Conservation (phyloP, 2,888 invertebrate species). For the Cynaeus angustus region DNA sequence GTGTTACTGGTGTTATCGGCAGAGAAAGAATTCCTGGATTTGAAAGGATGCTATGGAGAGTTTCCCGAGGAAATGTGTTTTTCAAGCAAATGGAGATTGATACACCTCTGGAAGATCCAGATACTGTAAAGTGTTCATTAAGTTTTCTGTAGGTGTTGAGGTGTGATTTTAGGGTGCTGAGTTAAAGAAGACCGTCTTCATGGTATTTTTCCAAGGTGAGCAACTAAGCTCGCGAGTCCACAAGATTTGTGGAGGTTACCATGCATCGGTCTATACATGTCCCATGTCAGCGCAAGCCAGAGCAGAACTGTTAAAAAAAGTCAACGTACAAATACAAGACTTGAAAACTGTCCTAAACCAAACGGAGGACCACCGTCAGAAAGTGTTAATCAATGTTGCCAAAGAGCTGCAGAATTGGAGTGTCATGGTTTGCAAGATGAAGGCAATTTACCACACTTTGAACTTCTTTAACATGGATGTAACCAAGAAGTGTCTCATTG, state of each 20-base stretch:
- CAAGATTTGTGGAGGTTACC: slow-evolving; percentile 95
- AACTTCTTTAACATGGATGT: slow-evolving; percentile 84
- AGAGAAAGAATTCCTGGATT: slow-evolving; percentile 91
- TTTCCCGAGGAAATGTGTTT: slow-evolving; percentile 94
- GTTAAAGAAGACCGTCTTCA: slow-evolving; percentile 92
- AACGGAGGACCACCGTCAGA: slow-evolving; percentile 90
- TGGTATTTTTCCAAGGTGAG: slow-evolving; percentile 93
- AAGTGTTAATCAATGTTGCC: slow-evolving; percentile 89
- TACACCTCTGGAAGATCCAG: slow-evolving; percentile 87
- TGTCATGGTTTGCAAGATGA: slow-evolving; percentile 86
- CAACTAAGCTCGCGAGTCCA: slow-evolving; percentile 91
- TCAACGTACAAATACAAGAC: slow-evolving; percentile 94
- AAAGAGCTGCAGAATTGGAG: slow-evolving; percentile 92
- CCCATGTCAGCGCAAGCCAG: slow-evolving; percentile 82
- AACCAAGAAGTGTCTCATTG: slow-evolving; percentile 82
- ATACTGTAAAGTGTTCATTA: slow-evolving; percentile 77
- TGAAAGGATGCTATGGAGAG: slow-evolving; percentile 95
- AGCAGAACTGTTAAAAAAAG: slow-evolving; percentile 92
- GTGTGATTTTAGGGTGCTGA: slow-evolving; percentile 81
- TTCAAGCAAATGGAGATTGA: slow-evolving; percentile 89
- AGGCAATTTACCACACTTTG: slow-evolving; percentile 84
- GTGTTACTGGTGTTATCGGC: slow-evolving; percentile 94
- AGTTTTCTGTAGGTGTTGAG: neutral
- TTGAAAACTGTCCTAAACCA: slow-evolving; percentile 88
- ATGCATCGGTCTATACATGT: slow-evolving; percentile 93